Conservation (phyloP, 2,797 vertebrate genomes). For the Rhinatrema bivittatum region DNA sequence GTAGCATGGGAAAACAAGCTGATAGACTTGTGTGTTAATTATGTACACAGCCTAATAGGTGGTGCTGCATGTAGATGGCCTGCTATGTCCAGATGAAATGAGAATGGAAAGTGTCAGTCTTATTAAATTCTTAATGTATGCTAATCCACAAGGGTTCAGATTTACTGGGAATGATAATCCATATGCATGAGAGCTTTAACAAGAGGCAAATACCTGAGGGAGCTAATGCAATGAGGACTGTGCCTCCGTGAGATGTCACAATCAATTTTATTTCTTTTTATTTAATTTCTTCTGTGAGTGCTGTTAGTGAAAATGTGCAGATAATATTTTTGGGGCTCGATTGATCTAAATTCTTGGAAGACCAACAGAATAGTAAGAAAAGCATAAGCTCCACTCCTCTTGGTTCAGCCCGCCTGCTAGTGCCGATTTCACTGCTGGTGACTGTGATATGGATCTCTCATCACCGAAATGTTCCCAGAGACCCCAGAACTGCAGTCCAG, state of each 20-base stretch:
- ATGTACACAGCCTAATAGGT: too few relatives aligned
- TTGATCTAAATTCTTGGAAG: conserved; percentile 37
- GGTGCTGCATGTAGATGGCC: conserved; percentile 17
- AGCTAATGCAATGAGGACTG: conserved; percentile 16
- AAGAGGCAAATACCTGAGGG: conserved; percentile 26
- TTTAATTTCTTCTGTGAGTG: conserved; percentile 33
- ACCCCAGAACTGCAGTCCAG: too few relatives aligned
- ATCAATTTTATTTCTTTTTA: conserved; percentile 38
- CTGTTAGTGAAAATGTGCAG: conserved; percentile 41
- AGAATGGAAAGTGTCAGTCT: conserved; percentile 32
- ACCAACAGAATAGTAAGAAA: too few relatives aligned
- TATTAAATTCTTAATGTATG: conserved; percentile 29
- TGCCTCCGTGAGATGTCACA: conserved; percentile 40
- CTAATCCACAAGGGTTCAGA: conserved; percentile 27
- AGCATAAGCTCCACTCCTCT: too few relatives aligned
- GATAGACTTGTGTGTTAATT: too few relatives aligned
- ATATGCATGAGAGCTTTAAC: conserved; percentile 43
- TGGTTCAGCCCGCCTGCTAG: too few relatives aligned
- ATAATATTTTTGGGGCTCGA: conserved; percentile 34
- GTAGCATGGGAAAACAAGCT: too few relatives aligned
- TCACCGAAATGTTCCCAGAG: too few relatives aligned
- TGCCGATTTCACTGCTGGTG: too few relatives aligned
- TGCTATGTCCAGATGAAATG: conserved; percentile 25
- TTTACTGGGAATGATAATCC: conserved; percentile 38
- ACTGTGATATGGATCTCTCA: too few relatives aligned